phyloP scores from a whole-genome alignment of 2,113 vertebrate genomes.

The Labrus mixtus region DNA sequence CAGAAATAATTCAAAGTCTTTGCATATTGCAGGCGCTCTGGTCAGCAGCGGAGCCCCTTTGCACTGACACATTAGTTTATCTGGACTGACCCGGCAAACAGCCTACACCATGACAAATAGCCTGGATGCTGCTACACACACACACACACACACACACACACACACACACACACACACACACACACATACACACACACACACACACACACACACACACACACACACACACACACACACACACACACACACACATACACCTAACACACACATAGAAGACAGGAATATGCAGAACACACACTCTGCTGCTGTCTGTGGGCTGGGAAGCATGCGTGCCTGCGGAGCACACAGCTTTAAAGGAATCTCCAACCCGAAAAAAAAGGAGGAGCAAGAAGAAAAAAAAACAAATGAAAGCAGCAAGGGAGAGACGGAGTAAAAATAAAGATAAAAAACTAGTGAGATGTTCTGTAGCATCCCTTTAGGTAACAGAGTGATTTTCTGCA shows the following conservation, averaged over 20 bases:
- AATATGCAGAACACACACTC: slow-evolving; percentile 69
- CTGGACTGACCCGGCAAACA: slow-evolving; percentile 84
- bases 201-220: slow-evolving; percentile 35
- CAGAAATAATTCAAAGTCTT: slow-evolving; percentile 86
- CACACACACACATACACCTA: slow-evolving; percentile 31
- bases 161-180: slow-evolving; percentile 31
- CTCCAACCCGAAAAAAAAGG: slow-evolving; percentile 61
- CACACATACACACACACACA: slow-evolving; percentile 31
- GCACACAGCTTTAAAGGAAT: slow-evolving; percentile 82
- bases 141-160: slow-evolving; percentile 35
- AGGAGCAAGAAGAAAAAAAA: slow-evolving; percentile 20
- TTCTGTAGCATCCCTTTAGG: slow-evolving; percentile 84
- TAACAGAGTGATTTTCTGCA: slow-evolving; percentile 86
- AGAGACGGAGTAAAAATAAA: slow-evolving; percentile 77
- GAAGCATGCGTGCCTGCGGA: slow-evolving; percentile 74
- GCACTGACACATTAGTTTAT: slow-evolving; percentile 86
- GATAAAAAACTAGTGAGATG: slow-evolving; percentile 62
- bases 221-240: slow-evolving; percentile 33
- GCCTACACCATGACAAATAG: slow-evolving; percentile 83
- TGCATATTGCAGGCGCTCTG: slow-evolving; percentile 85
- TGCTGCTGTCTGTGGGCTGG: slow-evolving; percentile 56
- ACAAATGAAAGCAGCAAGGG: slow-evolving; percentile 68
- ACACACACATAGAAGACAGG: slow-evolving; percentile 29
- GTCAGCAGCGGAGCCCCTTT: slow-evolving; percentile 78
- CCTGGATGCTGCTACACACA: slow-evolving; percentile 64